Percentiles rank a stretch among this genome's conserved stretches.
These are phyloP conservation scores for Geotrypetes seraphini DNA, from an alignment of 2,797 vertebrate genomes.

Conservation along the genomic window DNA sequence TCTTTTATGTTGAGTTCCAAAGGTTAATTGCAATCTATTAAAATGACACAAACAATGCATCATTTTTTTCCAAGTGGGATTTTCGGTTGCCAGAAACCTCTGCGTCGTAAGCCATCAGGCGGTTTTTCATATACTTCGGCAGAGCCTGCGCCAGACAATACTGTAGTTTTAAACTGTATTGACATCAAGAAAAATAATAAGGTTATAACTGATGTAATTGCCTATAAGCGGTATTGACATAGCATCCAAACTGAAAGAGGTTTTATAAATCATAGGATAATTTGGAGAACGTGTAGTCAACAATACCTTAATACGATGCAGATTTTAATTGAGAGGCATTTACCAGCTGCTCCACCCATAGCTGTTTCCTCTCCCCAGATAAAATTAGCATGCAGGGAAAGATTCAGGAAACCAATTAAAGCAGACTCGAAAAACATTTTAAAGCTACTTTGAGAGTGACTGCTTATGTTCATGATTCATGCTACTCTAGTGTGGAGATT, in stretches of 20 bases:
- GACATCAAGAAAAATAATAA: neutral
- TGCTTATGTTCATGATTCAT: constrained; percentile 29
- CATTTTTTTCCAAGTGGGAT: neutral
- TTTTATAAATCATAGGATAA: constrained; percentile 11
- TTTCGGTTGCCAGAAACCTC: constrained; percentile 7
- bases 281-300: constrained; percentile 8
- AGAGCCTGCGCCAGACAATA: constrained; percentile 3
- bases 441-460: constrained; percentile 9
- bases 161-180: neutral
- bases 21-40: constrained; percentile 16
- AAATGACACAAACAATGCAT: constrained; percentile 1
- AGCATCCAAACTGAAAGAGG: neutral
- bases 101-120: neutral
- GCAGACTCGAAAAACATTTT: constrained; percentile 20
- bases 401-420: constrained; percentile 24
- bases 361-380: constrained; percentile 24
- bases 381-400: constrained; percentile 12
- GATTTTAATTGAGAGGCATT: constrained; percentile 14
- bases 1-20: constrained; percentile 8
- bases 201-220: too few species aligned
- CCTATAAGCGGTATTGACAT: neutral
- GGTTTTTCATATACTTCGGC: constrained; percentile 16
- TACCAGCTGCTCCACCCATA: neutral
- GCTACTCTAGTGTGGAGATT: constrained; percentile 19
- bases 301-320: constrained; percentile 17